A percentile compares a stretch with the other conserved stretches of the same genome.
phyloP scores from a whole-genome alignment of 1,140 invertebrate species.

The Drosophila kurseongensis region DNA sequence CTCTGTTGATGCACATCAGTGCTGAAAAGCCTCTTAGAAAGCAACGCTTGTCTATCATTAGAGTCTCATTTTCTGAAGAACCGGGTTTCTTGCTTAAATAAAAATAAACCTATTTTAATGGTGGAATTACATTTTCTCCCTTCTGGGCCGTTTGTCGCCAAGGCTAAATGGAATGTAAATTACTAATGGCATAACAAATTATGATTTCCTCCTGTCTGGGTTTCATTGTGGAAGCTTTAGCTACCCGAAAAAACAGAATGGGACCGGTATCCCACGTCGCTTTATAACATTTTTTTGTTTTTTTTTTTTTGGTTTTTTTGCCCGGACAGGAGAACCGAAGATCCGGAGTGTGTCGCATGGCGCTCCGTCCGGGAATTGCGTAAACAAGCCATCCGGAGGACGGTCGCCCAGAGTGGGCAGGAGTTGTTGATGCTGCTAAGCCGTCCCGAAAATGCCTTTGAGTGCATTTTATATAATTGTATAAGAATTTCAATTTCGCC shows the following conservation, averaged over 20 bases:
- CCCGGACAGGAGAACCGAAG: neutral
- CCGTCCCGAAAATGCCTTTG: conserved; percentile 41
- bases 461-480: conserved; percentile 53
- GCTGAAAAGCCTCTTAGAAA: neutral
- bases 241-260: neutral
- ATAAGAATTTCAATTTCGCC: conserved; percentile 49
- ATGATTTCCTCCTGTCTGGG: conserved; percentile 1
- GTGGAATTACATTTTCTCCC: neutral
- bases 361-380: conserved; percentile 14
- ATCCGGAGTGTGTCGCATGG: neutral
- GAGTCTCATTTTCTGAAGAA: neutral
- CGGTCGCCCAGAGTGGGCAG: neutral
- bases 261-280: too few species aligned
- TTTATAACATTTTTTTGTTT: too few species aligned
- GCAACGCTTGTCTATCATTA: neutral
- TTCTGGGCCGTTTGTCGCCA: neutral
- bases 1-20: too few species aligned
- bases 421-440: conserved; percentile 6
- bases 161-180: conserved; percentile 13
- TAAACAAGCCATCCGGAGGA: conserved; percentile 15
- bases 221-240: neutral
- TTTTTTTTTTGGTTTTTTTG: conserved; percentile 7
- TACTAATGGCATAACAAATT: conserved; percentile 16
- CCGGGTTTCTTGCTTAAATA: neutral
- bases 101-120: neutral